phyloP scores from a whole-genome alignment of 2,797 vertebrate genomes.

The Lacerta bilineata region DNA sequence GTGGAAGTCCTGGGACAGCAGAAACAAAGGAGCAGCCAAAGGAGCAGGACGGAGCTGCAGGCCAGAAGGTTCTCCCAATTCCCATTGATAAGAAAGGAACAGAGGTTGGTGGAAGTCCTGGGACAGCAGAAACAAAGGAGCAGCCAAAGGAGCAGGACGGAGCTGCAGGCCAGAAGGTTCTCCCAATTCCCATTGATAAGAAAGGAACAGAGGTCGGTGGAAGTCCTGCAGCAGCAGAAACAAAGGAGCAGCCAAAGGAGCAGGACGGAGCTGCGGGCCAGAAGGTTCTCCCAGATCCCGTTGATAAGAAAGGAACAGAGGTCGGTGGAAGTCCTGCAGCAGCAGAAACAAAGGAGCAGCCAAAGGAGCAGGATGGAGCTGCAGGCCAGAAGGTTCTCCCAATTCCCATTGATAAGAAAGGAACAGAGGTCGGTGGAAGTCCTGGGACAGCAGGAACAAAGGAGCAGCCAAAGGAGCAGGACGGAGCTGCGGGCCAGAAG shows the following conservation, averaged over 20 bases:
- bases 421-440: background rate
- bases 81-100: too few relatives aligned
- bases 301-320: too few relatives aligned
- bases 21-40: too few relatives aligned
- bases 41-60: too few relatives aligned
- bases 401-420: background rate
- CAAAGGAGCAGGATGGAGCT: background rate
- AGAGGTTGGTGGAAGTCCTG: too few relatives aligned
- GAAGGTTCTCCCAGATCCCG: too few relatives aligned
- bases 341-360: background rate
- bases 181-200: background rate
- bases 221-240: too few relatives aligned
- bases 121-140: too few relatives aligned
- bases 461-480: background rate
- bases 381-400: background rate
- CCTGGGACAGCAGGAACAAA: background rate
- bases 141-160: background rate
- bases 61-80: too few relatives aligned
- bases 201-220: too few relatives aligned
- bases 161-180: background rate
- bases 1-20: background rate
- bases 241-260: too few relatives aligned
- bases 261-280: rapidly evolving
- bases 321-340: too few relatives aligned
- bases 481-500: rapidly evolving